phyloP scores from a whole-genome alignment of 2,888 invertebrate genomes.

The Ceriagrion tenellum region DNA sequence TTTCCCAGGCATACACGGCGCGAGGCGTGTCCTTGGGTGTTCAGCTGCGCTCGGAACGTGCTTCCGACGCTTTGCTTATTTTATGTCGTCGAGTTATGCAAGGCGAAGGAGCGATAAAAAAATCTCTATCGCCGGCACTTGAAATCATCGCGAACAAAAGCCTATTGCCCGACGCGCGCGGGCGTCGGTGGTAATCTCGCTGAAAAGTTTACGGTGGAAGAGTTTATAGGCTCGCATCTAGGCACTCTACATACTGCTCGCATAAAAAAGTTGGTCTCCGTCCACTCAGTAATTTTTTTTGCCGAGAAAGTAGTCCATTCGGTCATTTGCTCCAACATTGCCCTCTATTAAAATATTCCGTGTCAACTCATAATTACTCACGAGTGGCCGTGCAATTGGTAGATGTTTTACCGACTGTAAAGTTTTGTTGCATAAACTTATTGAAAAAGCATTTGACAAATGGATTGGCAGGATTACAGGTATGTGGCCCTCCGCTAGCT shows the following conservation, averaged over 20 bases:
- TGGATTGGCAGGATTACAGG: no score
- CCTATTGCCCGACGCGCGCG: not conserved
- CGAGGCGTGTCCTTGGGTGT: not conserved
- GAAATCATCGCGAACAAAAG: not conserved
- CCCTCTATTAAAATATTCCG: not conserved
- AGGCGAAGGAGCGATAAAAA: not conserved
- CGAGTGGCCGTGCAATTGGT: no score
- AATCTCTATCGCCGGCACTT: not conserved
- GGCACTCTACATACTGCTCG: not conserved
- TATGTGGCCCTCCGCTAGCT: no score
- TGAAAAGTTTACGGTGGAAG: not conserved
- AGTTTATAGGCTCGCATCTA: not conserved
- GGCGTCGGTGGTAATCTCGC: not conserved
- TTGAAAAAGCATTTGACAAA: no score
- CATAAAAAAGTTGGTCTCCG: not conserved
- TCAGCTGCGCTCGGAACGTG: conserved; percentile 1
- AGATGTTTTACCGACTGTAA: no score
- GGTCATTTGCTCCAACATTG: not conserved
- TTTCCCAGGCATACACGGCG: no score
- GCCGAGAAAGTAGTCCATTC: not conserved
- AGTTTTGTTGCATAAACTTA: no score
- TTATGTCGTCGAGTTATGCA: not conserved
- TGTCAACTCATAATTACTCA: no score
- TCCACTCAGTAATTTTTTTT: not conserved
- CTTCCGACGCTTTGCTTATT: not conserved